Base-by-base conservation (phyloP, 2,888 invertebrate species). In the Mesorhabditis spiculigera region DNA sequence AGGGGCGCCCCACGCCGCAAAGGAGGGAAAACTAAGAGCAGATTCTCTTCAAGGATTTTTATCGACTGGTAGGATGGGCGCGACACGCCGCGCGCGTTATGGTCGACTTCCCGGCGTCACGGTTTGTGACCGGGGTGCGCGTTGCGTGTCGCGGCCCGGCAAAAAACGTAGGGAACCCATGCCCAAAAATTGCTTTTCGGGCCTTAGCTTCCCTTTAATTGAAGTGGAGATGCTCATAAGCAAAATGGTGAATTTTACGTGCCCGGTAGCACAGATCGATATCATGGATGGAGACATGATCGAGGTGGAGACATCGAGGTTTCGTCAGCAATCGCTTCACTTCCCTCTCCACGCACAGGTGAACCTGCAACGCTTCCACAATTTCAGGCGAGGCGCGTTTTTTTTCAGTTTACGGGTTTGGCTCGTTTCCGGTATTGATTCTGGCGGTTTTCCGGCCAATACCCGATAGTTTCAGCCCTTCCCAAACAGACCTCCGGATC, bases 401-500 rank as follows among this genome's bases (percentile, higher is more conserved):
- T 50, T n/a, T 13, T 50, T 50, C n/a, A 50, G 58, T 10, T 50
- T 50, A n/a, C 8, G n/a, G 10, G 8, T 50, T 13, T 50, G 1
- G 58, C 58, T 10, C 10, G n/a, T n/a, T 10, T 50, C 58, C 58
- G 58, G n/a, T 50, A 13, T 50, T 13, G 58, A 50, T 50, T 50
- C 8, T 3, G n/a, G 58, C n/a, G 2, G 1, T n/a, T 13, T 50
- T 13, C n/a, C 58, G 58, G 58, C 8, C 58, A 28, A 28, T 28
- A 28, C 28, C 28, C 28, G 28, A 28, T 28, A 28, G 28, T 28
- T 28, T 28, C 28, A 28, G 28, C 28, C n/a, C 58, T 50, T 50
- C n/a, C 58, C 58, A 10, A 50, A 66, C 68, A 62, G 43, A 79
- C 79, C 42, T 71, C 74, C 4, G 75, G 75, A 69, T 81, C 80